Percentiles rank a stretch among this genome's conserved stretches.
phyloP scores from a whole-genome alignment of 1,140 invertebrate species.

The Gerris buenoi region DNA sequence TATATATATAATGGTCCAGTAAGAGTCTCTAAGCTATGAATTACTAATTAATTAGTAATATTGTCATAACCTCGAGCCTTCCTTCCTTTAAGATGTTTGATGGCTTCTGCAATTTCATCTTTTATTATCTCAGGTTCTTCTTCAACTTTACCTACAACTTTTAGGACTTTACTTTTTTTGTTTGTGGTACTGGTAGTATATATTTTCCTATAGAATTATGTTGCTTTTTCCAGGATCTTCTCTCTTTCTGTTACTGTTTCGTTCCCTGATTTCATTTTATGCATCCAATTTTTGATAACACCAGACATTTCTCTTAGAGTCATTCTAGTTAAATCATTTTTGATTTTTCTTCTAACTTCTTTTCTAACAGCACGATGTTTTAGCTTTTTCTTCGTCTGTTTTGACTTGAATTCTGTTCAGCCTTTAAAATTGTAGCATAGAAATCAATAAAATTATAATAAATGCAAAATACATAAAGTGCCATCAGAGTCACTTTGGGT shows the following conservation, averaged over 20 bases:
- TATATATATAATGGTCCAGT: neutral
- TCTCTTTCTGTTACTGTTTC: neutral
- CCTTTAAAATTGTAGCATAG: too few relatives aligned
- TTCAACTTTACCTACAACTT: neutral
- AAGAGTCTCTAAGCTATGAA: neutral
- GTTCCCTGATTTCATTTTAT: neutral
- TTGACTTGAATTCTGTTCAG: neutral
- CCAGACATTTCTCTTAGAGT: neutral
- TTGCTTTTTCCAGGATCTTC: neutral
- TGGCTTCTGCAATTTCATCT: neutral
- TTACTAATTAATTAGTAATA: neutral
- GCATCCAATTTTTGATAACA: neutral
- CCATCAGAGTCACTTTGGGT: too few relatives aligned
- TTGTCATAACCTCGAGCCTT: neutral
- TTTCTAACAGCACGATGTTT: neutral
- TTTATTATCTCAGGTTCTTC: neutral
- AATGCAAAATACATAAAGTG: too few relatives aligned
- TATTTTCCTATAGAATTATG: neutral
- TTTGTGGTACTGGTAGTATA: neutral
- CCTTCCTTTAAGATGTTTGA: neutral
- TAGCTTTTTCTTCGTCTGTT: neutral
- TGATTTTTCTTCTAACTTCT: slow-evolving; percentile 2
- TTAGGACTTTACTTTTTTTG: neutral
- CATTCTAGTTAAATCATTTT: neutral
- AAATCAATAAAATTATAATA: too few relatives aligned